phyloP scores from a whole-genome alignment of 2,113 vertebrate genomes.

The Rhinolophus sinicus region DNA sequence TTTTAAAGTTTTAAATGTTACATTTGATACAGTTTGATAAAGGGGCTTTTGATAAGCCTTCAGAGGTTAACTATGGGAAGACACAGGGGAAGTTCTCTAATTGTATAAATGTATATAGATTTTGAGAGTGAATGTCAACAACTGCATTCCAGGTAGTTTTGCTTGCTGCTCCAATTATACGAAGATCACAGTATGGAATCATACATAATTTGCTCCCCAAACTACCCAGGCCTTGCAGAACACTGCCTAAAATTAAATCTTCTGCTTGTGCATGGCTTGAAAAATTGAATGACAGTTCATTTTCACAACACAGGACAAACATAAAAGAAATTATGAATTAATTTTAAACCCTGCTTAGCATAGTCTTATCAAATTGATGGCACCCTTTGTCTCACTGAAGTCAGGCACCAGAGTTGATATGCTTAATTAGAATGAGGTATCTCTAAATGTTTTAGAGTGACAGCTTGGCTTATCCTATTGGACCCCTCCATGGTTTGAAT shows the following conservation, averaged over 20 bases:
- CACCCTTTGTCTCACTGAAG: slow-evolving; percentile 86
- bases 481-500: slow-evolving; percentile 53
- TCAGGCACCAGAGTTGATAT: slow-evolving; percentile 84
- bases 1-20: slow-evolving; percentile 41
- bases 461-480: slow-evolving; percentile 76
- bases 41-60: slow-evolving; percentile 54
- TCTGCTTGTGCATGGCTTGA: slow-evolving; percentile 82
- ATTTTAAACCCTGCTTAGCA: slow-evolving; percentile 88
- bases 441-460: slow-evolving; percentile 84
- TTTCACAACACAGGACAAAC: slow-evolving; percentile 87
- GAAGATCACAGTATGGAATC: slow-evolving; percentile 82
- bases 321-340: slow-evolving; percentile 90
- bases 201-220: slow-evolving; percentile 85
- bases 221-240: slow-evolving; percentile 85
- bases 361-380: slow-evolving; percentile 88
- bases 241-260: slow-evolving; percentile 86
- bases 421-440: slow-evolving; percentile 87
- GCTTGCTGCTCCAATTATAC: slow-evolving; percentile 83
- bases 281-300: slow-evolving; percentile 90
- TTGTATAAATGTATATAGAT: slow-evolving; percentile 60
- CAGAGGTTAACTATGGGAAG: slow-evolving; percentile 13
- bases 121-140: slow-evolving; percentile 74
- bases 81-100: slow-evolving; percentile 65
- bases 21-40: slow-evolving; percentile 3
- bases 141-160: slow-evolving; percentile 73